Evolutionary conservation across 2,113 vertebrate genomes (phyloP), one percentile per base, ranked within the genome.

Genomic region (Polypterus bichir): DNA sequence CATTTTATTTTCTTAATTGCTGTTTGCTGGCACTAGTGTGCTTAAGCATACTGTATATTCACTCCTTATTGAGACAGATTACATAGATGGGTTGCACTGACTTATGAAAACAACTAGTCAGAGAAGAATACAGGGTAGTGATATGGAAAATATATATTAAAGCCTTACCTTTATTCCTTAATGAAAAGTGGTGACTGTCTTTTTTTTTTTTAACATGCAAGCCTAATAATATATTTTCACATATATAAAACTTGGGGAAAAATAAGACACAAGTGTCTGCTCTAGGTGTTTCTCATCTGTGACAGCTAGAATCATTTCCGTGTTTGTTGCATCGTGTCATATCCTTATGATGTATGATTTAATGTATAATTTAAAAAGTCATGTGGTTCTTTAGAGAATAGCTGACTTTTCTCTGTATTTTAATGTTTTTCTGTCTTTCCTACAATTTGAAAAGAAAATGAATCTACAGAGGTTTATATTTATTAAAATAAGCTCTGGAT

Each of bases 221-320:
- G 27, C 27, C 27, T 27, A 27, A 27, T 27, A 27, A 27, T 27
- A 27, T 27, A 27, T 27, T 27, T 27, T 27, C 27, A 27, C 27
- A 27, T 27, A 27, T 27, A 27, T 27, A 27, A 27, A 27, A 27
- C 1, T 27, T 27, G 27, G 27, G 27, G 27, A 27, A 27, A 27
- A 27, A 27, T 27, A 27, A 27, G 27, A 27, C 27, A 27, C 27
- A 27, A 27, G 27, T 27, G 27, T 27, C 27, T 27, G 2, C 27
- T 27, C 27, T 27, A 27, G 27, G 27, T 27, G 27, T 27, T 27
- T 27, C 27, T 27, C 27, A 27, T 27, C 27, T 63, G 70, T 74
- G 79, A 69, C 83, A 83, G 83, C 72, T 71, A 76, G 79, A 86
- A 79, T 79, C 76, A 67, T 82, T 69, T 27, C 69, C 64, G 59